Evolutionary conservation across 2,797 vertebrate species (phyloP).

Genomic region (Heliangelus exortis): DNA sequence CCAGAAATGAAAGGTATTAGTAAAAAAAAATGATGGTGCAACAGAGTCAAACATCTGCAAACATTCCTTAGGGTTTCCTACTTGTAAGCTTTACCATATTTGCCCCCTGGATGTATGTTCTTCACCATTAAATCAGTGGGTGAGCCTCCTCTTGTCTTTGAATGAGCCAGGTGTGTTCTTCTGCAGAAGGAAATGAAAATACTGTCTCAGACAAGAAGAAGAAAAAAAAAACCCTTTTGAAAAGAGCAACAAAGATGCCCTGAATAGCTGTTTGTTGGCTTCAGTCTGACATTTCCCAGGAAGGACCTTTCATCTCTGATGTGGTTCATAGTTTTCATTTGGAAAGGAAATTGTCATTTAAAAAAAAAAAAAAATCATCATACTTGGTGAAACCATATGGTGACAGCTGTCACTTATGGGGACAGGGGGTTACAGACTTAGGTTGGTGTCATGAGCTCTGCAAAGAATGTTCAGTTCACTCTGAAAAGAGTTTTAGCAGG

Average conservation of each 20-base stretch:
- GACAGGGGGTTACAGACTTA: not conserved
- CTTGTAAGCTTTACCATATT: not conserved
- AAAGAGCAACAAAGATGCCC: not conserved
- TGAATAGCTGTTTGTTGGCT: not conserved
- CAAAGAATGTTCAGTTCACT: not conserved
- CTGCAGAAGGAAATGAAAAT: not conserved
- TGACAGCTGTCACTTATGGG: not conserved
- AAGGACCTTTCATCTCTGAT: not conserved
- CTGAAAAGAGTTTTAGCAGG: not conserved
- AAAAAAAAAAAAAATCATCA: not conserved
- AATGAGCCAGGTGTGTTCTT: not conserved
- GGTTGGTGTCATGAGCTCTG: rapidly evolving
- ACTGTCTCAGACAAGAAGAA: not conserved
- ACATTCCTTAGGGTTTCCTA: not conserved
- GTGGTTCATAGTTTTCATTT: not conserved
- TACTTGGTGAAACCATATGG: not conserved
- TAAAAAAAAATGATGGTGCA: not conserved
- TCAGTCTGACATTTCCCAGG: not conserved
- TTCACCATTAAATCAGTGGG: not conserved
- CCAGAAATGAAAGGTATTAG: not conserved
- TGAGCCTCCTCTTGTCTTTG: not conserved
- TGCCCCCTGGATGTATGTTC: not conserved
- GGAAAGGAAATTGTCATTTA: not conserved
- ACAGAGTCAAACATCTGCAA: not conserved
- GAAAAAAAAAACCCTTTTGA: not conserved